phyloP scores from a whole-genome alignment of 1,140 invertebrate genomes.

The Maconellicoccus hirsutus region DNA sequence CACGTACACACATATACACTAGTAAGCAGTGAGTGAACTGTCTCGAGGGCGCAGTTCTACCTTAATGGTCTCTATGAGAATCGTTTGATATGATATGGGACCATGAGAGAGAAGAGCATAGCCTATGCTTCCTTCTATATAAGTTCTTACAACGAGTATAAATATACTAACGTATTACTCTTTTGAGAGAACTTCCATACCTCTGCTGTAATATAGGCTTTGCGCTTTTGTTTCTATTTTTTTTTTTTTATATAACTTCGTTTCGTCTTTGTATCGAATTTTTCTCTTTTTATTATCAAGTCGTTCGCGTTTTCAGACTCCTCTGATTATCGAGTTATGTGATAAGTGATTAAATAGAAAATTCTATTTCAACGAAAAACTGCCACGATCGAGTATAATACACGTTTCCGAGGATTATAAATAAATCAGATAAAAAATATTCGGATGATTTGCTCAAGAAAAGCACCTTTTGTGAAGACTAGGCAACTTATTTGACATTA shows the following conservation, averaged over 20 bases:
- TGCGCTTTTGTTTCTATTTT: conserved; percentile 20
- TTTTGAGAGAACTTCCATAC: conserved; percentile 19
- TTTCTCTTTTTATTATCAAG: background rate
- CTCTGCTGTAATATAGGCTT: conserved; percentile 19
- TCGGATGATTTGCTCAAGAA: too few species aligned
- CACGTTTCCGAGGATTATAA: too few species aligned
- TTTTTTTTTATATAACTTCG: conserved; percentile 16
- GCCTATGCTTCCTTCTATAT: conserved; percentile 16
- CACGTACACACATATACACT: background rate
- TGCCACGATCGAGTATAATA: too few species aligned
- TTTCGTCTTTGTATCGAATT: conserved; percentile 1
- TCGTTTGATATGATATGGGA: conserved; percentile 22
- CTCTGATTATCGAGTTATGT: background rate
- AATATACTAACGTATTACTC: conserved; percentile 22
- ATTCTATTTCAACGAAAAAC: too few species aligned
- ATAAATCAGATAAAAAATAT: too few species aligned
- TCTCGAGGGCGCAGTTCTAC: conserved; percentile 20
- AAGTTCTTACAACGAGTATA: conserved; percentile 22
- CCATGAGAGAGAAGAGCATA: conserved; percentile 15
- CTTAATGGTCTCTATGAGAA: conserved; percentile 21
- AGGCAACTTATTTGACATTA: too few species aligned
- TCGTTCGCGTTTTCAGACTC: background rate
- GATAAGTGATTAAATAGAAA: background rate
- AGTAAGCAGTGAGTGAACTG: conserved; percentile 19
- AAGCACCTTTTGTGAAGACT: too few species aligned